Conservation (phyloP, 2,113 vertebrate genomes). For the Alethe castanea region DNA sequence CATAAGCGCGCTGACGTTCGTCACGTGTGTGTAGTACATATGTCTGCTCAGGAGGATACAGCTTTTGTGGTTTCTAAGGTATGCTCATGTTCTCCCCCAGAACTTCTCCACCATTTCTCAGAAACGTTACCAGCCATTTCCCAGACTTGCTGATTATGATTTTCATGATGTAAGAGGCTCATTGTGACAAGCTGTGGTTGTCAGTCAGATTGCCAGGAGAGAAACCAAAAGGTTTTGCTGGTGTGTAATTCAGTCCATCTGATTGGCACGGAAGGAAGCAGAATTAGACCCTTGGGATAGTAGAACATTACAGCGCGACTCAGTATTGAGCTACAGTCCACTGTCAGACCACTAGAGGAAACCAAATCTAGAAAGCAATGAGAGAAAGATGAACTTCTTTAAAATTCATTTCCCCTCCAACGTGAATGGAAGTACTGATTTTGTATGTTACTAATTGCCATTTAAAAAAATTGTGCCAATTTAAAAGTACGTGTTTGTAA, state of each 20-base stretch:
- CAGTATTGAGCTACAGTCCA: not conserved
- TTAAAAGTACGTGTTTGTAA: constrained; percentile 52
- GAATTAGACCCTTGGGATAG: not conserved
- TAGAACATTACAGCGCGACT: not conserved
- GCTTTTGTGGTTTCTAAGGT: not conserved
- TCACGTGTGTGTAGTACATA: constrained; percentile 9
- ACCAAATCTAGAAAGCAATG: constrained; percentile 34
- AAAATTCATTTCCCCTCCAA: not conserved
- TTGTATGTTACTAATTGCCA: constrained; percentile 54
- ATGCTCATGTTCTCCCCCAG: not conserved
- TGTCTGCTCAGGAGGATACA: constrained; percentile 44
- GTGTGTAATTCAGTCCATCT: not conserved
- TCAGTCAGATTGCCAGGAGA: constrained; percentile 57
- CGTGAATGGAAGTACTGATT: constrained; percentile 19
- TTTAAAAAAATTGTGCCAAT: constrained; percentile 72
- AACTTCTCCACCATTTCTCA: not conserved
- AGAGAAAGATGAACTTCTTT: constrained; percentile 31
- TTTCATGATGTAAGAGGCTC: not conserved
- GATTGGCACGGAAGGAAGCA: not conserved
- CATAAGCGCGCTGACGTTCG: not conserved
- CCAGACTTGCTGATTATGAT: not conserved
- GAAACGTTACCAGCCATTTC: not conserved
- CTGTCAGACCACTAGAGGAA: constrained; percentile 35
- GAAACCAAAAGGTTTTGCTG: constrained; percentile 1
- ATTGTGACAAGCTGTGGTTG: constrained; percentile 52